A percentile compares a stretch with the other conserved stretches of the same genome.
phyloP scores from a whole-genome alignment of 2,797 vertebrate genomes.

The Micromesistius poutassou region DNA sequence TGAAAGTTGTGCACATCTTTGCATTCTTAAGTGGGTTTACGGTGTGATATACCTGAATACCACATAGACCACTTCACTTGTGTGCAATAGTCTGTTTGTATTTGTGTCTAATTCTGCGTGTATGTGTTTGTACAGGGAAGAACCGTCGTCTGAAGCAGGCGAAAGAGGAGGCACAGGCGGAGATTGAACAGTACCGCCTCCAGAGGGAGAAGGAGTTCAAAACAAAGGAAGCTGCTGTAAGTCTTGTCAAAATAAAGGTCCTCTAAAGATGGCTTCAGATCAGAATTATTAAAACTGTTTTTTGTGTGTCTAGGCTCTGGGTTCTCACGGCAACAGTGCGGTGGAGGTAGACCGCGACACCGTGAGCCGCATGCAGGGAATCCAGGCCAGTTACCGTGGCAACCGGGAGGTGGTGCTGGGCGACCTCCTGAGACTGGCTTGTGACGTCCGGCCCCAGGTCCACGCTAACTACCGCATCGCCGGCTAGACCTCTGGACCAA shows the following conservation, averaged over 20 bases:
- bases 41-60: no score
- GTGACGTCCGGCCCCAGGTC: constrained; percentile 78
- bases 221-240: constrained; percentile 91
- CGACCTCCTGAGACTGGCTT: constrained; percentile 72
- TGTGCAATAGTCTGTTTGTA: no score
- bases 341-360: constrained; percentile 80
- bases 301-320: constrained; percentile 63
- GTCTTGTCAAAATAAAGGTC: constrained; percentile 32
- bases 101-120: no score
- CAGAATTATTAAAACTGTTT: not conserved
- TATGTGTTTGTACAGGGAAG: constrained; percentile 75
- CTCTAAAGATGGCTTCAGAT: not conserved
- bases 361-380: constrained; percentile 64
- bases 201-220: constrained; percentile 97
- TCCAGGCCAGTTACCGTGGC: constrained; percentile 72
- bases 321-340: constrained; percentile 80
- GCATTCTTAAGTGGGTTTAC: no score
- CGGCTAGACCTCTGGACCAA: constrained; percentile 48
- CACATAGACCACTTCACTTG: no score
- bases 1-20: no score
- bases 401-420: constrained; percentile 72
- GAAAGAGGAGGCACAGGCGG: constrained; percentile 95
- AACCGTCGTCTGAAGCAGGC: constrained; percentile 94
- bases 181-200: constrained; percentile 94
- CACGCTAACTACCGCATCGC: constrained; percentile 77